Evolutionary conservation across 1,140 invertebrate genomes (phyloP).

Genomic region (Zaprionus lachaisei): DNA sequence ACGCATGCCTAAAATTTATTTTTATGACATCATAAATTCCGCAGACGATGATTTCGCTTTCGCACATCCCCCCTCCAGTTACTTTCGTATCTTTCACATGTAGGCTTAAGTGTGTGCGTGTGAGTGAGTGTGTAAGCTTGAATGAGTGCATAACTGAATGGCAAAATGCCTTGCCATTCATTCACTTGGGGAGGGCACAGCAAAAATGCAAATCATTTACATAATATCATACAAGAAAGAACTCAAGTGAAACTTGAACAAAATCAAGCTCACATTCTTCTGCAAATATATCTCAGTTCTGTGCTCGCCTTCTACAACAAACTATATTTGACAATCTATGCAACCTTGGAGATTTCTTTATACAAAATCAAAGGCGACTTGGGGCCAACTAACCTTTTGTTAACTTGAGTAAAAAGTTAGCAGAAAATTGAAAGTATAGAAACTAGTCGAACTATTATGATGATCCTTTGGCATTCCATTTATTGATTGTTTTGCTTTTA

Average conservation of each 20-base stretch:
- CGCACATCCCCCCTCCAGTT: conserved; percentile 13
- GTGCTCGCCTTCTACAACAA: background rate
- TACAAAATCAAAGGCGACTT: background rate
- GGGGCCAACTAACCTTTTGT: too few relatives aligned
- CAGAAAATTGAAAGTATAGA: too few relatives aligned
- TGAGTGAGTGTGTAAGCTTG: conserved; percentile 14
- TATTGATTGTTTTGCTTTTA: conserved; percentile 46
- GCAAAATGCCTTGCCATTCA: conserved; percentile 43
- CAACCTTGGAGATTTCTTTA: background rate
- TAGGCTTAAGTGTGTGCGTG: conserved; percentile 10
- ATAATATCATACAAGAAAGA: conserved; percentile 37
- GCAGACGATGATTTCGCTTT: conserved; percentile 51
- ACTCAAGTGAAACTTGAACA: background rate
- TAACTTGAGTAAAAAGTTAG: too few relatives aligned
- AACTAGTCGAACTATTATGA: background rate
- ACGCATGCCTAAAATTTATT: conserved; percentile 79
- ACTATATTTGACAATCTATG: background rate
- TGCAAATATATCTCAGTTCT: background rate
- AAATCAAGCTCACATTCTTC: background rate
- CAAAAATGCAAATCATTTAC: conserved; percentile 67
- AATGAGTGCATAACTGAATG: conserved; percentile 49
- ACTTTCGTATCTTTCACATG: conserved; percentile 24
- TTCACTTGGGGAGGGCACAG: conserved; percentile 17
- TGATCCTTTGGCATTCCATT: background rate
- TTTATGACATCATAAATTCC: conserved; percentile 82